phyloP scores from a whole-genome alignment of 64 coral and sea anemone genomes.

The Pachyseris speciosa region DNA sequence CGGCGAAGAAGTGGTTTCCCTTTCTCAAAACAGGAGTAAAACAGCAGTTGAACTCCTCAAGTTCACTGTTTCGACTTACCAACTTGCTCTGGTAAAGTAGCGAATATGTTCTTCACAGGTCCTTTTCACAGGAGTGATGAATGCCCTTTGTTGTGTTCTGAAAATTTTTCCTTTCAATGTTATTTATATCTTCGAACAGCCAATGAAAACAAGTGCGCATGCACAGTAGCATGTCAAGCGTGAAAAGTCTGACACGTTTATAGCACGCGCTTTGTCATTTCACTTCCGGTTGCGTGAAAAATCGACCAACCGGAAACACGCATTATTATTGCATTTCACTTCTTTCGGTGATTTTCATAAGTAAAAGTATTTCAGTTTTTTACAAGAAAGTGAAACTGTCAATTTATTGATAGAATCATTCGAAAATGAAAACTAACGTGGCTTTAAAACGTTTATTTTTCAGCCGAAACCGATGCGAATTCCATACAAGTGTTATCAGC shows the following conservation, averaged over 20 bases:
- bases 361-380: neutral
- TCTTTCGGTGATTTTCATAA: neutral
- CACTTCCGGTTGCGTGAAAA: slow-evolving; percentile 74
- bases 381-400: neutral
- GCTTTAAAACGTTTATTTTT: neutral
- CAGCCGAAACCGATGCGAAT: slow-evolving; percentile 15
- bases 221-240: slow-evolving; percentile 47
- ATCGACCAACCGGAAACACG: neutral
- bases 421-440: neutral
- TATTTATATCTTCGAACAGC: slow-evolving; percentile 75
- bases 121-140: slow-evolving; percentile 42
- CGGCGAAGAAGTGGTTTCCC: neutral
- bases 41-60: neutral
- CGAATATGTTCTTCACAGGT: slow-evolving; percentile 10
- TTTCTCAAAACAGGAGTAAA: neutral
- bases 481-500: slow-evolving; percentile 61
- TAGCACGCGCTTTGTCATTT: slow-evolving; percentile 28
- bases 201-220: slow-evolving; percentile 27
- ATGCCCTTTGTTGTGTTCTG: slow-evolving; percentile 71
- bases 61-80: slow-evolving; percentile 28
- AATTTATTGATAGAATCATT: neutral
- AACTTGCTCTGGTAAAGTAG: neutral
- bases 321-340: neutral
- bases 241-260: slow-evolving; percentile 40
- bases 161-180: slow-evolving; percentile 53